phyloP scores from a whole-genome alignment of 2,888 invertebrate genomes.

The Boloria selene region DNA sequence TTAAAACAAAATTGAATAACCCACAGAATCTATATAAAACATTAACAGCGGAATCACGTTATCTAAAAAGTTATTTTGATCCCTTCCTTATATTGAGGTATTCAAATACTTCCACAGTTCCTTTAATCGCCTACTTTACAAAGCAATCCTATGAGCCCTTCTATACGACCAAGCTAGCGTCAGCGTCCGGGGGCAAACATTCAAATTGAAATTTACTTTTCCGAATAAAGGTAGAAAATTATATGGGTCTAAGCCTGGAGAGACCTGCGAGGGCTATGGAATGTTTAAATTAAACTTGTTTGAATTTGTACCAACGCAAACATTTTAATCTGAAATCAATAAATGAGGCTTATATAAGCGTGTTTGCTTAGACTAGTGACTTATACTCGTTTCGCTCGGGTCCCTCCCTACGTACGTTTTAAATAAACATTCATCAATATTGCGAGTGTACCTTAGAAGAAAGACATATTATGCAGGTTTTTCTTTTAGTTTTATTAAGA shows the following conservation, averaged over 20 bases:
- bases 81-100: slow-evolving; percentile 3
- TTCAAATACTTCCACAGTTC: slow-evolving; percentile 19
- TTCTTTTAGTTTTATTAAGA: too few relatives aligned
- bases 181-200: slow-evolving; percentile 41
- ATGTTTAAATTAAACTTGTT: slow-evolving; percentile 69
- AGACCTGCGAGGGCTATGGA: slow-evolving; percentile 47
- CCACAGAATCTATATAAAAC: too few relatives aligned
- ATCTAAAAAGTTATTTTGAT: slow-evolving; percentile 2
- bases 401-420: too few relatives aligned
- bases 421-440: too few relatives aligned
- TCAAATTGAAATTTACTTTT: slow-evolving; percentile 52
- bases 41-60: not conserved
- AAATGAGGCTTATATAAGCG: too few relatives aligned
- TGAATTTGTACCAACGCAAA: slow-evolving; percentile 43
- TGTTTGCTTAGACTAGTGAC: too few relatives aligned
- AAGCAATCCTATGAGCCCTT: slow-evolving; percentile 37
- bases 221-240: slow-evolving; percentile 22
- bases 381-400: too few relatives aligned
- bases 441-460: too few relatives aligned
- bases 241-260: slow-evolving; percentile 35
- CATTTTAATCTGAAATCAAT: not conserved
- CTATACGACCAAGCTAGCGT: slow-evolving; percentile 47
- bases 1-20: too few relatives aligned
- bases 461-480: too few relatives aligned
- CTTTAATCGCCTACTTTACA: slow-evolving; percentile 36